These are phyloP conservation scores for Colletes gigas DNA, from an alignment of 1,140 invertebrate species.

Conservation along the genomic window DNA sequence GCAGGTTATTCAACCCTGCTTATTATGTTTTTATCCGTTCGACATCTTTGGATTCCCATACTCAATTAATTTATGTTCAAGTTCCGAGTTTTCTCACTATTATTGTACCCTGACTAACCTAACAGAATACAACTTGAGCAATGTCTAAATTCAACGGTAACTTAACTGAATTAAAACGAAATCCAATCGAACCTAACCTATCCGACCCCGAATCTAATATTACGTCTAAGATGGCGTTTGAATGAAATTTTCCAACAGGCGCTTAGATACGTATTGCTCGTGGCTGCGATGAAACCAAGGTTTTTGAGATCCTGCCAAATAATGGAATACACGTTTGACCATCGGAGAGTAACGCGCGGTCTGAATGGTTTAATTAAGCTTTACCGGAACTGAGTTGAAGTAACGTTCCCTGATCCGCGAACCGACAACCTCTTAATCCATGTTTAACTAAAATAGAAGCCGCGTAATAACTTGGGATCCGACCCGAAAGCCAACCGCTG, in stretches of 20 bases:
- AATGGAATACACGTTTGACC: neutral
- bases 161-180: too few relatives aligned
- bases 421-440: conserved; percentile 1
- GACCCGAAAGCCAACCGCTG: neutral
- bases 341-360: neutral
- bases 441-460: conserved; percentile 1
- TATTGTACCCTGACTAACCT: too few relatives aligned
- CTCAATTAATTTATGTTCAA: too few relatives aligned
- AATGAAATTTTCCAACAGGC: neutral
- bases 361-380: conserved; percentile 7
- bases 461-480: neutral
- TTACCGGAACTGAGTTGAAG: neutral
- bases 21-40: too few relatives aligned
- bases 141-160: too few relatives aligned
- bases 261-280: neutral
- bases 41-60: too few relatives aligned
- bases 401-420: neutral
- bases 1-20: too few relatives aligned
- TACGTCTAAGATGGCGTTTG: too few relatives aligned
- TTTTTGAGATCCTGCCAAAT: neutral
- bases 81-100: too few relatives aligned
- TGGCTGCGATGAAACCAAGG: neutral
- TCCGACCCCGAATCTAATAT: neutral
- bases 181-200: neutral
- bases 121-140: too few relatives aligned